phyloP scores from a whole-genome alignment of 2,797 vertebrate genomes.

The Vireo griseus region DNA sequence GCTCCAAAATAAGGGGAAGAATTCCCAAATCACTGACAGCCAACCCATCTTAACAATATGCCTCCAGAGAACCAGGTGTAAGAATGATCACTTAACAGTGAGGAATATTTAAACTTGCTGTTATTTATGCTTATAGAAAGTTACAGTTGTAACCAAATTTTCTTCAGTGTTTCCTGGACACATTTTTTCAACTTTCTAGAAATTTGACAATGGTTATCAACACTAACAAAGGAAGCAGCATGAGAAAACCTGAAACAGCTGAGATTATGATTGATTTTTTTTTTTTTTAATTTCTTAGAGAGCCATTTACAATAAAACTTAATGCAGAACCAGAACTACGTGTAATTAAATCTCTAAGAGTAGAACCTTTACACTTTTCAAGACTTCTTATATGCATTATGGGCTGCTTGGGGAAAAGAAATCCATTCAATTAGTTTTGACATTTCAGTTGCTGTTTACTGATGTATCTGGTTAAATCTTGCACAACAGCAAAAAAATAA shows the following conservation, averaged over 20 bases:
- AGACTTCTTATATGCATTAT: neutral
- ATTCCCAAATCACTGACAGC: neutral
- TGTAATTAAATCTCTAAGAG: neutral
- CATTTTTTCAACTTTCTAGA: neutral
- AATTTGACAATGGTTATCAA: neutral
- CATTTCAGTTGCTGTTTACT: neutral
- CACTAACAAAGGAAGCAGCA: neutral
- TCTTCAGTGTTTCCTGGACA: neutral
- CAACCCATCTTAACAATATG: neutral
- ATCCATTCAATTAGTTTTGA: neutral
- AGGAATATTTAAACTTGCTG: neutral
- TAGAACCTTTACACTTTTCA: neutral
- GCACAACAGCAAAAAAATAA: neutral
- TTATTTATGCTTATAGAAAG: neutral
- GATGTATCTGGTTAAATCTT: neutral
- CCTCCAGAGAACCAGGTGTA: neutral
- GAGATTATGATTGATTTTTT: neutral
- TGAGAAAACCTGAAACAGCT: constrained; percentile 2
- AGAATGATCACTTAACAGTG: neutral
- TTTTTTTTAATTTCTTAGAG: neutral
- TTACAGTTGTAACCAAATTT: neutral
- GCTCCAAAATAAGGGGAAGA: neutral
- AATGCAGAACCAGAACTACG: neutral
- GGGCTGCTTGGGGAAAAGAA: neutral
- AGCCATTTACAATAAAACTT: neutral